phyloP scores from a whole-genome alignment of 2,888 invertebrate species.

The Dynastes grantii region DNA sequence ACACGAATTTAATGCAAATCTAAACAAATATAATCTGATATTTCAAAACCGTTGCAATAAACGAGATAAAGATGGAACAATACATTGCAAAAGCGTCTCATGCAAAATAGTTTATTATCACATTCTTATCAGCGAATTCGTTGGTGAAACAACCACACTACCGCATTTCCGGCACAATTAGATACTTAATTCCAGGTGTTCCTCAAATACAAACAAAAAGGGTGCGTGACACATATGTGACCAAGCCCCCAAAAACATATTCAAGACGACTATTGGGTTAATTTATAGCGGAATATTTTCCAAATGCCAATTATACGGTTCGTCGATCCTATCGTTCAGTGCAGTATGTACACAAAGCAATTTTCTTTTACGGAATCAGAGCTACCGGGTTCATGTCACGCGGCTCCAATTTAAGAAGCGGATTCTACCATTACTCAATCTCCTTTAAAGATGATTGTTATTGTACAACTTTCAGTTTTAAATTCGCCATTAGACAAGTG shows the following conservation, averaged over 20 bases:
- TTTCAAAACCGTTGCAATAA: too few relatives aligned
- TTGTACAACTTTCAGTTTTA: slow-evolving; percentile 30
- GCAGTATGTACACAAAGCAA: slow-evolving; percentile 23
- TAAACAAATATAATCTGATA: too few relatives aligned
- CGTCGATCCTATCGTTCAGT: slow-evolving; percentile 17
- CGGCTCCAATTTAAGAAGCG: slow-evolving; percentile 24
- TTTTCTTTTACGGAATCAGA: slow-evolving; percentile 10
- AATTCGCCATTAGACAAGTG: neutral
- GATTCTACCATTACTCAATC: slow-evolving; percentile 28
- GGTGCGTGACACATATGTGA: neutral
- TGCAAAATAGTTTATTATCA: too few relatives aligned
- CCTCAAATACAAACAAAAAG: slow-evolving; percentile 1
- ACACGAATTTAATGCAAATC: too few relatives aligned
- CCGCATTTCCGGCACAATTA: neutral
- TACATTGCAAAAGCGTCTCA: too few relatives aligned
- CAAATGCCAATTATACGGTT: slow-evolving; percentile 17
- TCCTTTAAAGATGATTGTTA: neutral
- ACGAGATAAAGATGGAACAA: too few relatives aligned
- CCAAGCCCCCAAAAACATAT: neutral
- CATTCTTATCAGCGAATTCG: too few relatives aligned
- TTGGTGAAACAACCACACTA: too few relatives aligned
- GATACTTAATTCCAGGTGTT: neutral
- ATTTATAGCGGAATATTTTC: slow-evolving; percentile 29
- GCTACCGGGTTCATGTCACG: slow-evolving; percentile 40
- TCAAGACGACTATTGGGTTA: neutral